phyloP scores from a whole-genome alignment of 2,113 vertebrate genomes.

The Salminus brasiliensis region DNA sequence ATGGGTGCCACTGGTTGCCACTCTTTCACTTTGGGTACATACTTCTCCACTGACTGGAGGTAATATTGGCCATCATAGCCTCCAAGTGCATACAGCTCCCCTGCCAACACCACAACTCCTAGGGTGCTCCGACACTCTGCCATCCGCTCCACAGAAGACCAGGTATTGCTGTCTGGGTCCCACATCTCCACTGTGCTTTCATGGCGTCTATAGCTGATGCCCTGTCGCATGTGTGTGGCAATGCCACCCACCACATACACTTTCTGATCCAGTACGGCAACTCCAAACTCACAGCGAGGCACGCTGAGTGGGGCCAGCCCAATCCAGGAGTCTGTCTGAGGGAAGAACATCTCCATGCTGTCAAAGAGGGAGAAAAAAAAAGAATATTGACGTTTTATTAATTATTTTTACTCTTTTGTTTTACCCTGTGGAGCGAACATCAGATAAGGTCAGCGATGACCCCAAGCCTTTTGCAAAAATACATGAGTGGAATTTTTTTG shows the following conservation, averaged over 20 bases:
- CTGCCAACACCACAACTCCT: conserved; percentile 88
- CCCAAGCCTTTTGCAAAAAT: too few relatives aligned
- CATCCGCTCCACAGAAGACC: conserved; percentile 91
- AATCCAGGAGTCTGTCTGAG: conserved; percentile 97
- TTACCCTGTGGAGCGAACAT: too few relatives aligned
- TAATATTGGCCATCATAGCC: conserved; percentile 97
- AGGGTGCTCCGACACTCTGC: conserved; percentile 92
- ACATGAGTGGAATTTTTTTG: too few relatives aligned
- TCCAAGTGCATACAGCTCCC: conserved; percentile 93
- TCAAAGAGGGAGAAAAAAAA: conserved; percentile 49
- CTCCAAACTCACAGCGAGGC: conserved; percentile 93
- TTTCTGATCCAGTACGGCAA: conserved; percentile 93
- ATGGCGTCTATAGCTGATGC: conserved; percentile 89
- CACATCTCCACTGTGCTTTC: conserved; percentile 96
- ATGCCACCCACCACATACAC: conserved; percentile 95
- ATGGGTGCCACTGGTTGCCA: conserved; percentile 96
- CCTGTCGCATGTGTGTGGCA: conserved; percentile 91
- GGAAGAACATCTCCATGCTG: conserved; percentile 98
- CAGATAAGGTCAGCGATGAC: too few relatives aligned
- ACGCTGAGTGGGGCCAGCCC: conserved; percentile 92
- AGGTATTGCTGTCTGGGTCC: conserved; percentile 96
- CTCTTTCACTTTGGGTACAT: conserved; percentile 89
- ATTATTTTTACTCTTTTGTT: too few relatives aligned
- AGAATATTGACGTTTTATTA: too few relatives aligned
- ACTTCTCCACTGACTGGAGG: conserved; percentile 93